These are phyloP conservation scores for Rallus crepitans DNA, from an alignment of 2,797 vertebrate species.

Conservation along the genomic window DNA sequence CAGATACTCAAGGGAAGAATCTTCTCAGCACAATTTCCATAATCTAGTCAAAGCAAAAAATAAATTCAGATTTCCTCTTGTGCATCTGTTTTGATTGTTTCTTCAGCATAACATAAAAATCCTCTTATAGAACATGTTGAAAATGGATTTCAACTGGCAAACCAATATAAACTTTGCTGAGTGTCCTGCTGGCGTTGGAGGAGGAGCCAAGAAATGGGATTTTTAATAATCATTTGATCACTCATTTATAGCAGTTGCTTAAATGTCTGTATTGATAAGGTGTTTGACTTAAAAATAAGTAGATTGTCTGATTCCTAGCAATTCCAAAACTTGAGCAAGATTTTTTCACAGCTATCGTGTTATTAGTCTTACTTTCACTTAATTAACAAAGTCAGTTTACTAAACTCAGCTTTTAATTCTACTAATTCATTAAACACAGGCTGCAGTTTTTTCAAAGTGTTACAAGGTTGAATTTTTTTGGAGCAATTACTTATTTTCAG, in stretches of 20 bases:
- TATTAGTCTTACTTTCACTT: slow-evolving; percentile 40
- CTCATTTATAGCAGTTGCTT: slow-evolving; percentile 88
- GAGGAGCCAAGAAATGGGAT: slow-evolving; percentile 72
- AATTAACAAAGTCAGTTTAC: neutral
- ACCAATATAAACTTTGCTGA: neutral
- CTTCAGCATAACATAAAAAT: slow-evolving; percentile 20
- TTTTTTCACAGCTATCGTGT: slow-evolving; percentile 48
- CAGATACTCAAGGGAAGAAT: slow-evolving; percentile 28
- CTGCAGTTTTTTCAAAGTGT: neutral
- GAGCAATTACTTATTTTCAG: slow-evolving; percentile 61
- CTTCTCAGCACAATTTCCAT: slow-evolving; percentile 23
- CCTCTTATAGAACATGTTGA: neutral
- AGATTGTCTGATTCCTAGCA: slow-evolving; percentile 76
- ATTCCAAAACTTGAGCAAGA: slow-evolving; percentile 66
- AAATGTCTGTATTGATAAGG: slow-evolving; percentile 76
- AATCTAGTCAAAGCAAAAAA: slow-evolving; percentile 11
- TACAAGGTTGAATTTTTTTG: slow-evolving; percentile 23
- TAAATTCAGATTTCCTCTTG: neutral
- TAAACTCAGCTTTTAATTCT: slow-evolving; percentile 49
- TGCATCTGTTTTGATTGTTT: slow-evolving; percentile 42
- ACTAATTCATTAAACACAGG: slow-evolving; percentile 28
- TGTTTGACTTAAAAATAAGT: slow-evolving; percentile 69
- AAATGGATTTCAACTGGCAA: slow-evolving; percentile 48
- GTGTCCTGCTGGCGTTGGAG: slow-evolving; percentile 59
- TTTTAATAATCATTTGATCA: slow-evolving; percentile 85